phyloP scores from a whole-genome alignment of 2,888 invertebrate genomes.

The Nymphalis polychloros region DNA sequence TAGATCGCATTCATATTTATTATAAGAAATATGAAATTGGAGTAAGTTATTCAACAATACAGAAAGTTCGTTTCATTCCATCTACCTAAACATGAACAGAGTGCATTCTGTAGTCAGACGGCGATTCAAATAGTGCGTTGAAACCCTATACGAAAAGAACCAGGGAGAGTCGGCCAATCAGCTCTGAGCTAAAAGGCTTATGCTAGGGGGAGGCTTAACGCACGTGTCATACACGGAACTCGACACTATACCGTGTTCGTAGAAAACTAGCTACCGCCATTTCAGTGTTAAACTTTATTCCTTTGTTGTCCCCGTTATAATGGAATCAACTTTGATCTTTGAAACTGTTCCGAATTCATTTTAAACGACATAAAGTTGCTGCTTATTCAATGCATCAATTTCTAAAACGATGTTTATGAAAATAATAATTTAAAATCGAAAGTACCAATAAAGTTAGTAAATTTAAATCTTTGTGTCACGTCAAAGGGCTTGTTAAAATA shows the following conservation, averaged over 20 bases:
- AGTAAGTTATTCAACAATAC: slow-evolving; percentile 11
- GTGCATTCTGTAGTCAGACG: slow-evolving; percentile 45
- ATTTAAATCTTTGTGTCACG: not conserved
- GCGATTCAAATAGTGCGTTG: slow-evolving; percentile 50
- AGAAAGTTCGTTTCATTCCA: slow-evolving; percentile 28
- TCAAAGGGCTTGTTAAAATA: not conserved
- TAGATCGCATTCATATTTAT: not conserved
- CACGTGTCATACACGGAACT: slow-evolving; percentile 37
- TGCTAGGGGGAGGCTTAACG: slow-evolving; percentile 51
- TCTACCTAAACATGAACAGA: slow-evolving; percentile 32
- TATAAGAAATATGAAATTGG: slow-evolving; percentile 1
- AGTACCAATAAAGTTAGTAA: not conserved
- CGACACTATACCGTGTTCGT: slow-evolving; percentile 28
- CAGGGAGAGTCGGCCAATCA: slow-evolving; percentile 56
- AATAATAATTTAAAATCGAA: not conserved
- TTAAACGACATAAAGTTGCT: not conserved
- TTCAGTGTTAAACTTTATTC: slow-evolving; percentile 30
- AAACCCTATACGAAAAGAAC: slow-evolving; percentile 60
- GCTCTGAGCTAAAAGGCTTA: slow-evolving; percentile 48
- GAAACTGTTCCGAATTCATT: slow-evolving; percentile 3
- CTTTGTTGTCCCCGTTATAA: slow-evolving; percentile 22
- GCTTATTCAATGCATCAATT: not conserved
- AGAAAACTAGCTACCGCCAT: slow-evolving; percentile 35
- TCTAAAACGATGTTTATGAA: not conserved
- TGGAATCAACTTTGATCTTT: slow-evolving; percentile 22